These are phyloP conservation scores for Drosophila persimilis DNA, from an alignment of 1,140 invertebrate genomes.

Conservation along the genomic window DNA sequence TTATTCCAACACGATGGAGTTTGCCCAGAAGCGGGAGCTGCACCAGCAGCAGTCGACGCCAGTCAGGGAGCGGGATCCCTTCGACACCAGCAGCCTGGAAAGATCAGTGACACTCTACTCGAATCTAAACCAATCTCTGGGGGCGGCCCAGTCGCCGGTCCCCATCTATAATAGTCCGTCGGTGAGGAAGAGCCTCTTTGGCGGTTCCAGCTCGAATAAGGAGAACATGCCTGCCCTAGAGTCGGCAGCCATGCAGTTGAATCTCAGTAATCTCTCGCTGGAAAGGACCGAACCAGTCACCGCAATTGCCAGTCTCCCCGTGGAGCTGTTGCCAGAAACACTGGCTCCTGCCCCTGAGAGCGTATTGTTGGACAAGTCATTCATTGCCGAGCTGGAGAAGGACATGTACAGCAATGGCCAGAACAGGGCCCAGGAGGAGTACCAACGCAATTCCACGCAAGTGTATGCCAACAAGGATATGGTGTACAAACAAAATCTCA, in stretches of 20 bases:
- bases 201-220: slow-evolving; percentile 56
- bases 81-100: slow-evolving; percentile 84
- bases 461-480: slow-evolving; percentile 82
- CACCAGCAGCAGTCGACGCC: slow-evolving; percentile 39
- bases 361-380: slow-evolving; percentile 84
- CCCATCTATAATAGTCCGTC: slow-evolving; percentile 54
- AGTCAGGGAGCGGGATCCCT: slow-evolving; percentile 84
- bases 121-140: slow-evolving; percentile 40
- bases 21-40: slow-evolving; percentile 63
- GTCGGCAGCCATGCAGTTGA: slow-evolving; percentile 62
- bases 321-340: slow-evolving; percentile 17
- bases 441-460: slow-evolving; percentile 83
- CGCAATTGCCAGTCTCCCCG: neutral
- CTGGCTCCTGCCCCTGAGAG: slow-evolving; percentile 30
- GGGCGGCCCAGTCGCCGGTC: slow-evolving; percentile 4
- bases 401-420: slow-evolving; percentile 83
- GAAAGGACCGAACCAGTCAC: slow-evolving; percentile 29
- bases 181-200: slow-evolving; percentile 65
- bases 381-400: slow-evolving; percentile 87
- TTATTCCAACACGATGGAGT: slow-evolving; percentile 83
- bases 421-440: slow-evolving; percentile 71
- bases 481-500: slow-evolving; percentile 75
- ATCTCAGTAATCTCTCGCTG: slow-evolving; percentile 60
- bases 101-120: slow-evolving; percentile 55
- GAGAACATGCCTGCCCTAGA: slow-evolving; percentile 75